Conservation (phyloP, 2,113 vertebrate genomes). For the Chascanopsetta lugubris region DNA sequence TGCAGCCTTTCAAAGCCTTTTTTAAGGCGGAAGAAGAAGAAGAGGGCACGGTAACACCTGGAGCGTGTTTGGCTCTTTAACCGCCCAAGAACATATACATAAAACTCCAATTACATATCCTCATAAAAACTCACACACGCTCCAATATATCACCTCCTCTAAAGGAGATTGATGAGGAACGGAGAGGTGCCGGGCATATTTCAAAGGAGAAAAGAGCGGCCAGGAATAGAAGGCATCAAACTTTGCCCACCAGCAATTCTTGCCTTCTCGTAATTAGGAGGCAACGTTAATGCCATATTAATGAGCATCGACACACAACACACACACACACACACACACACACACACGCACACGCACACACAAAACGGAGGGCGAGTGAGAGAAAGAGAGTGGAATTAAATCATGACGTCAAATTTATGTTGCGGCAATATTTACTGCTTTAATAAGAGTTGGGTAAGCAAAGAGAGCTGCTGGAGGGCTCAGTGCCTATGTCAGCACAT, state of each 20-base stretch:
- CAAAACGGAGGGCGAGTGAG: neutral
- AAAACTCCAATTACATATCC: slow-evolving; percentile 71
- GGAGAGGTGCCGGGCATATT: slow-evolving; percentile 58
- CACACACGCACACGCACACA: slow-evolving; percentile 16
- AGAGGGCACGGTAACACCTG: slow-evolving; percentile 60
- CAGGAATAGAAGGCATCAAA: slow-evolving; percentile 64
- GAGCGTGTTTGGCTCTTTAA: slow-evolving; percentile 65
- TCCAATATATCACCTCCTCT: slow-evolving; percentile 52
- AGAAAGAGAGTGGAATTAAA: slow-evolving; percentile 54
- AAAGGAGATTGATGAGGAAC: slow-evolving; percentile 65
- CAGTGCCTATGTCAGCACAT: slow-evolving; percentile 77
- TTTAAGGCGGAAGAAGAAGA: slow-evolving; percentile 21
- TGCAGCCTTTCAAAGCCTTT: slow-evolving; percentile 37
- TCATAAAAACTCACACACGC: slow-evolving; percentile 56
- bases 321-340: neutral
- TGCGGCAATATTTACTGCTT: slow-evolving; percentile 73
- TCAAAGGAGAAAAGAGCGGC: slow-evolving; percentile 58
- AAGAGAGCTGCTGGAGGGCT: slow-evolving; percentile 67
- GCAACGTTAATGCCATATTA: slow-evolving; percentile 70
- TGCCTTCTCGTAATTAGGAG: slow-evolving; percentile 71
- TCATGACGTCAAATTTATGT: slow-evolving; percentile 76
- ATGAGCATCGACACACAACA: slow-evolving; percentile 54
- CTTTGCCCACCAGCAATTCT: slow-evolving; percentile 62
- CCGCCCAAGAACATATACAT: slow-evolving; percentile 63
- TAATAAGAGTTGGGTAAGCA: slow-evolving; percentile 79